Evolutionary conservation across 2,888 invertebrate genomes (phyloP), one percentile per base, ranked within the genome.

Genomic region (Deilephila elpenor): DNA sequence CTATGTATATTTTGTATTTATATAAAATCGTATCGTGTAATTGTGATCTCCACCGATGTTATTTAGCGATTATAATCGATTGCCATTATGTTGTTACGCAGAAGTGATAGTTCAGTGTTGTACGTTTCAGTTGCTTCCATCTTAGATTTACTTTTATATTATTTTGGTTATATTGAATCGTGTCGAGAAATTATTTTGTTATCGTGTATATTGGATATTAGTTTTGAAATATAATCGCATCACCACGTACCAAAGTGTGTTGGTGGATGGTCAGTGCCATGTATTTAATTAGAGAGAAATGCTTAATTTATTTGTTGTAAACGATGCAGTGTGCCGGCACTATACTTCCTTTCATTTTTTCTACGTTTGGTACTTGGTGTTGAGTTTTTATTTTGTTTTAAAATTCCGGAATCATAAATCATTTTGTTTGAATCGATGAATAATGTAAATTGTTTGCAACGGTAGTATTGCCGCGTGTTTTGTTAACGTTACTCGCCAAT

Each of bases 11-110:
- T 91, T 93, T 93, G 92, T 94, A 93, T 94, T 94, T 94, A 94
- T 93, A 91, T 91, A 89, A 92, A 89, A 86, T 88, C 91, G 89
- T 92, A 89, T 91, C 89, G 92, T 93, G 91, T 93, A 93, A 91
- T 91, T 93, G 92, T 94, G 94, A 94, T 94, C 94, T 94, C 94
- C 94, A 94, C 94, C 94, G 94, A 94, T 92, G 92, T 93, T 93
- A 92, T 89, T 93, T 93, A 94, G 91, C 93, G 91, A 91, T 93
- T 90, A 73, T 73, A 91, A 87, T 89, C 89, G 86, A 91, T 91
- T 94, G 94, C 94, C 94, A 94, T 94, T 93, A 85, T 84, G 92
- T 93, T 91, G 93, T 91, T 88, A 86, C 81, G 84, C 89, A 89
- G 87, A 90, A 89, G 91, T 87, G 86, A 82, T 85, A 81, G 77